A percentile compares a stretch with the other conserved stretches of the same genome.
Conservation (phyloP, 2,888 invertebrate genomes). For the Pardosa pseudoannulata region DNA sequence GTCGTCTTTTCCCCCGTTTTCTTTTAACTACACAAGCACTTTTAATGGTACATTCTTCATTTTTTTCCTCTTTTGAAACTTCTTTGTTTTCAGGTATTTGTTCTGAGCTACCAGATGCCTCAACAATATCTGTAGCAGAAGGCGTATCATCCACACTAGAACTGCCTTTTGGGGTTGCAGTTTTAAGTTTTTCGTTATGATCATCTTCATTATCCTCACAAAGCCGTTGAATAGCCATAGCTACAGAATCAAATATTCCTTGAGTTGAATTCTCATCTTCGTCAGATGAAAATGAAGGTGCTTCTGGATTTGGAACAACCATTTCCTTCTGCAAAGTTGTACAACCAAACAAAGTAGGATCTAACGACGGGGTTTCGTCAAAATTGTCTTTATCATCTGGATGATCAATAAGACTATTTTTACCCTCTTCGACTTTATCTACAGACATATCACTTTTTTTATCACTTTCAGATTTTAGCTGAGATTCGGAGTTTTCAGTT, state of each 20-base stretch:
- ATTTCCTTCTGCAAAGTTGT: conserved; percentile 68
- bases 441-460: conserved; percentile 3
- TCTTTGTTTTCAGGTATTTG: conserved; percentile 10
- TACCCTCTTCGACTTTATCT: conserved; percentile 35
- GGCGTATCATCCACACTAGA: conserved; percentile 11
- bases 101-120: conserved; percentile 7
- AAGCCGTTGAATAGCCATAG: conserved; percentile 71
- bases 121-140: background rate
- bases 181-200: conserved; percentile 41
- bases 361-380: conserved; percentile 68
- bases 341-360: conserved; percentile 63
- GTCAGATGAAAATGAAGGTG: conserved; percentile 72
- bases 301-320: conserved; percentile 72
- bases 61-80: background rate
- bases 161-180: conserved; percentile 23
- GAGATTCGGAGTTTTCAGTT: background rate
- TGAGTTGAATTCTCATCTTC: conserved; percentile 70
- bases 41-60: conserved; percentile 49
- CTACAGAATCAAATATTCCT: conserved; percentile 69
- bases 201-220: conserved; percentile 70
- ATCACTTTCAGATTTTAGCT: conserved; percentile 14
- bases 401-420: conserved; percentile 40
- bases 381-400: conserved; percentile 62
- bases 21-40: conserved; percentile 45
- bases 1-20: conserved; percentile 46